Percentiles rank a stretch among this genome's conserved stretches.
phyloP scores from a whole-genome alignment of 2,888 invertebrate species.

The Diachrysia chrysitis region DNA sequence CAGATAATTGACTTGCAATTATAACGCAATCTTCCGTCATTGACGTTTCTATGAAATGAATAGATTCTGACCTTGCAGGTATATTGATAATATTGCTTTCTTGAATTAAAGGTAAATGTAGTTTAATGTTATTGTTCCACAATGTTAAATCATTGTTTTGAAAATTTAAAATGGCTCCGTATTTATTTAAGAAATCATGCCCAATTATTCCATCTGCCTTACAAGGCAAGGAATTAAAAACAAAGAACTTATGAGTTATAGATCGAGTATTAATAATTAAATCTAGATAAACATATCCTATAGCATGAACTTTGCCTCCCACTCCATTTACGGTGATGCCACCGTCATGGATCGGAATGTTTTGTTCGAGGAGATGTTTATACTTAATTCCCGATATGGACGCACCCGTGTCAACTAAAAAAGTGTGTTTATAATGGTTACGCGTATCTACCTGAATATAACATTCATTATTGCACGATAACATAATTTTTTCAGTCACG shows the following conservation, averaged over 20 bases:
- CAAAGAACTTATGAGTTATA: slow-evolving; percentile 16
- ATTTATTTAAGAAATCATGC: slow-evolving; percentile 14
- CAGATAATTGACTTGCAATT: not conserved
- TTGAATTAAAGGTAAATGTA: not conserved
- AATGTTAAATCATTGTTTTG: not conserved
- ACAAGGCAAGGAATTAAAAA: slow-evolving; percentile 19
- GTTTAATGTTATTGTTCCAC: not conserved
- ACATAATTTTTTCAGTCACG: no score
- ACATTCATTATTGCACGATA: no score
- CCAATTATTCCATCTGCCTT: slow-evolving; percentile 18
- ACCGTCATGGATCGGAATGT: slow-evolving; percentile 9
- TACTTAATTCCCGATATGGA: slow-evolving; percentile 15
- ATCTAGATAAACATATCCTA: slow-evolving; percentile 22
- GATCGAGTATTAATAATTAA: no score
- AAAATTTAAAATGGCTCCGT: not conserved
- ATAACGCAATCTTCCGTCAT: slow-evolving; percentile 5
- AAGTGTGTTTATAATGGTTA: no score
- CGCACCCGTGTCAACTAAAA: slow-evolving; percentile 18
- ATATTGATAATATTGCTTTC: not conserved
- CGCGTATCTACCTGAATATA: no score
- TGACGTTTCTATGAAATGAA: not conserved
- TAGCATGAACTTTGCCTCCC: slow-evolving; percentile 12
- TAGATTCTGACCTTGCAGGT: slow-evolving; percentile 10
- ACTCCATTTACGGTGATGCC: slow-evolving; percentile 9
- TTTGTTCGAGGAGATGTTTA: not conserved